phyloP scores from a whole-genome alignment of 2,888 invertebrate species.

The Tetragnatha montana region DNA sequence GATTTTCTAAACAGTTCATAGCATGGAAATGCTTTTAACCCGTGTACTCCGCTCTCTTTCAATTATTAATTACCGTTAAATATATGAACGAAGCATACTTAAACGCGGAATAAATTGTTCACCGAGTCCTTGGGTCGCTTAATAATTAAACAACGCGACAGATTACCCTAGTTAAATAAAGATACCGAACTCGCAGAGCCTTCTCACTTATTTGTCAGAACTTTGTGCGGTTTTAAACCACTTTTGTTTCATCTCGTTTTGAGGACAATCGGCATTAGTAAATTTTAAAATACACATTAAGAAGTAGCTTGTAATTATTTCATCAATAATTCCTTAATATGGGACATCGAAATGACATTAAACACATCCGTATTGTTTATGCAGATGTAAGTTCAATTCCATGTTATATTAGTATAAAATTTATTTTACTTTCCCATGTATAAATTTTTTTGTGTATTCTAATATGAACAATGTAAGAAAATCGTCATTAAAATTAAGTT shows the following conservation, averaged over 20 bases:
- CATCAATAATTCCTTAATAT: not conserved
- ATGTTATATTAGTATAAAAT: not conserved
- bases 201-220: not conserved
- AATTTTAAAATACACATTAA: not conserved
- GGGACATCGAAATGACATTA: not conserved
- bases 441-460: not conserved
- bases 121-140: not conserved
- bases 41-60: not conserved
- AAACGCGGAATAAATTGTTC: not conserved
- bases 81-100: not conserved
- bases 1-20: not conserved
- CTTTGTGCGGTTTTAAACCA: not conserved
- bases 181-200: not conserved
- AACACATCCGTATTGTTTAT: slow-evolving; percentile 5
- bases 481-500: not conserved
- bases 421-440: not conserved
- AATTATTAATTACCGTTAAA: not conserved
- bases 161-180: not conserved
- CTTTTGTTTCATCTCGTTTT: not conserved
- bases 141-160: not conserved
- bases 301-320: not conserved
- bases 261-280: not conserved
- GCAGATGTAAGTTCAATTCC: slow-evolving; percentile 14
- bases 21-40: not conserved
- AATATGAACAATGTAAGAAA: not conserved